Evolutionary conservation across 2,113 vertebrate genomes (phyloP).

Genomic region (Microtus oregoni): DNA sequence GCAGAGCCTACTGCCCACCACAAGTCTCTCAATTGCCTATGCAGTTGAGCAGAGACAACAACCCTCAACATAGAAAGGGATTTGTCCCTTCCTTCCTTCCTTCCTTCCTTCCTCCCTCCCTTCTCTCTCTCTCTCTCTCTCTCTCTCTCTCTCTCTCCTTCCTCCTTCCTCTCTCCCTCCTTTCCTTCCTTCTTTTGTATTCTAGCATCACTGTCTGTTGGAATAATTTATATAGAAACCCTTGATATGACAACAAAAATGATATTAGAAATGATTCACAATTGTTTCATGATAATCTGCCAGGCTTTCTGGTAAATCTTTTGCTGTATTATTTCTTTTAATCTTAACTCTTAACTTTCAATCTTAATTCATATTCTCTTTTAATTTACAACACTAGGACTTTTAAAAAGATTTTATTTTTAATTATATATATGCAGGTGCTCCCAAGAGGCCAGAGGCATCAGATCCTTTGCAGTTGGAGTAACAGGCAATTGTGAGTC

Average conservation of each 20-base stretch:
- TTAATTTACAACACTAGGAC: neutral
- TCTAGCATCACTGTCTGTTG: neutral
- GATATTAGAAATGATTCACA: neutral
- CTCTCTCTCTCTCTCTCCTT: no score
- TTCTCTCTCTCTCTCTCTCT: rapidly evolving
- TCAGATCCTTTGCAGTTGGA: neutral
- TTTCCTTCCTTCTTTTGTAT: neutral
- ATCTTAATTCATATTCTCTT: neutral
- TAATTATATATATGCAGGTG: neutral
- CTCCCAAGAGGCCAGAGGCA: neutral
- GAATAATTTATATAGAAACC: neutral
- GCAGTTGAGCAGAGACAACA: rapidly evolving
- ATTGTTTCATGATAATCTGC: neutral
- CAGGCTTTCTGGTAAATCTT: neutral
- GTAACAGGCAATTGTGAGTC: neutral
- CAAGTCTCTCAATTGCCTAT: neutral
- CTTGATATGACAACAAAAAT: conserved; percentile 22
- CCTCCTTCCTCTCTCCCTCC: no score
- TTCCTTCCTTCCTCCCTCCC: neutral
- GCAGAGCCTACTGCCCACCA: neutral
- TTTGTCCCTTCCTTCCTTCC: neutral
- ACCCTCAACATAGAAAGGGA: neutral
- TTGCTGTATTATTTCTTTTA: neutral
- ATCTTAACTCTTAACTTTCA: conserved; percentile 37
- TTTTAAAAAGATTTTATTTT: neutral